Conservation (phyloP, 2,113 vertebrate species). For the Nyctibius bracteatus region DNA sequence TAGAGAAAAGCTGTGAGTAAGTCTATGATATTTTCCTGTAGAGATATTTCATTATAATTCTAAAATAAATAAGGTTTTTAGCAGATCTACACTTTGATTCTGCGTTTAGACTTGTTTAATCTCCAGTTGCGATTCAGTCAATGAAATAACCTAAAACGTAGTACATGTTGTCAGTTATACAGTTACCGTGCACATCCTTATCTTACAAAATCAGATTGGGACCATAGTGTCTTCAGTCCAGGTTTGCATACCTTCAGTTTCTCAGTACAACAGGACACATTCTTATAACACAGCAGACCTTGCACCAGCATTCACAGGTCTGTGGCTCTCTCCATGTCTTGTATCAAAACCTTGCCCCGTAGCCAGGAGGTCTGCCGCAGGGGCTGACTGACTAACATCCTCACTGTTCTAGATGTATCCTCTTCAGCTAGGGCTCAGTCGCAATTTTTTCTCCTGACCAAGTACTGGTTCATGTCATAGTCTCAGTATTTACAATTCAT, state of each 20-base stretch:
- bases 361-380: not conserved
- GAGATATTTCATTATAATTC: not conserved
- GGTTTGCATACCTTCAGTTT: not conserved
- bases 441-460: not conserved
- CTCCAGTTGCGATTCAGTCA: not conserved
- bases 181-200: not conserved
- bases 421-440: not conserved
- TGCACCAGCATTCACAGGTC: not conserved
- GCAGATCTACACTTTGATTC: not conserved
- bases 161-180: not conserved
- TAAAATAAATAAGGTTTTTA: not conserved
- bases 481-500: not conserved
- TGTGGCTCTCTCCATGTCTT: not conserved
- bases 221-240: not conserved
- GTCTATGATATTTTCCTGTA: not conserved
- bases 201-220: not conserved
- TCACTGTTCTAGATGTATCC: not conserved
- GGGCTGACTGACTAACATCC: not conserved
- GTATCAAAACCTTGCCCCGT: not conserved
- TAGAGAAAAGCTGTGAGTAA: not conserved
- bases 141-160: not conserved
- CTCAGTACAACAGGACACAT: accelerated
- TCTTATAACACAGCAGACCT: not conserved
- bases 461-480: not conserved
- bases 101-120: not conserved